Base-by-base conservation (phyloP, 2,888 invertebrate genomes). In the Drosophila paramelanica region DNA sequence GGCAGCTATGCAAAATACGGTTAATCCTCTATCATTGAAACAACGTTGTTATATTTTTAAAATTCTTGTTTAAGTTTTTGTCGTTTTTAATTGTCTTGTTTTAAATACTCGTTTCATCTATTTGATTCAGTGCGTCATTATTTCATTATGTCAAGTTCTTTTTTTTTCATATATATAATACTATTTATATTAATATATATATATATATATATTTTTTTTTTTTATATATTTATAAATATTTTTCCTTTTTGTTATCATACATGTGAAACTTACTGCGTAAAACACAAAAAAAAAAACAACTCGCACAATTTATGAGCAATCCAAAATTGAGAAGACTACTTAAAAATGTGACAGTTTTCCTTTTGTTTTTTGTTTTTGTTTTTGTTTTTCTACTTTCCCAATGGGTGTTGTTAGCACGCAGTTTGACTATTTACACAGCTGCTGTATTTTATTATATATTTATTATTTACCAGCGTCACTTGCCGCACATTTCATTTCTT, bases 101-200 rank as follows among this genome's bases (percentile, higher is more conserved):
- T 89, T 88, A 85, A 84, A 81, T 86, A 89, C 89, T 87, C 88
- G 77, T 87, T 89, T 87, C 85, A 78, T 85, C 92, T 91, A 91
- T 91, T 91, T 91, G 89, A 91, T 91, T 92, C 91, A 92, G 91
- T 91, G 91, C 91, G 91, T 91, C 90, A 87, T 91, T 89, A 81
- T 88, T 68, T 84, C 62, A 79, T 67, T 55, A 65, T 67, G 75
- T 36, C 11, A 36, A 36, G 36, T 23, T 17, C 17, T 17, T 36
- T 6, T 33, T 36, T 53, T 42, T 67, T 65, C 47, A 67, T 73
- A 76, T 75, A 65, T 77, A 88, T 82, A 80, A 79, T 87, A 75
- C 57, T 69, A 65, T 69, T 47, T 73, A 59, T 77, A 43, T 67
- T 55, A 69, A 53, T 64, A 42, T 67, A 67, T 66, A 76, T 53